A percentile compares a stretch with the other conserved stretches of the same genome.
These are phyloP conservation scores for Dermatemys mawii DNA, from an alignment of 2,113 vertebrate genomes.

Conservation along the genomic window DNA sequence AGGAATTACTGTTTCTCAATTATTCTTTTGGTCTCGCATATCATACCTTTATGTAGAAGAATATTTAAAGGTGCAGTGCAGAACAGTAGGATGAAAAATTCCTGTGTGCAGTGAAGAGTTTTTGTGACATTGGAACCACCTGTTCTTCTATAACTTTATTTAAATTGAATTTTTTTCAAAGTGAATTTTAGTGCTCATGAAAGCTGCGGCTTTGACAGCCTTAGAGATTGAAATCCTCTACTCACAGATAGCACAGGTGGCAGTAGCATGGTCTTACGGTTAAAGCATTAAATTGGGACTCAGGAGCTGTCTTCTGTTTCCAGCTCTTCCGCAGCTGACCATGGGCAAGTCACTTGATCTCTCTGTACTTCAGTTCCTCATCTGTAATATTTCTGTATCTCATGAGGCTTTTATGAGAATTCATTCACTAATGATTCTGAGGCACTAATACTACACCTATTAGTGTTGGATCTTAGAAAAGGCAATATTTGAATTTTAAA, in stretches of 20 bases:
- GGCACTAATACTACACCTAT: not conserved
- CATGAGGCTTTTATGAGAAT: not conserved
- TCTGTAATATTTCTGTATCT: not conserved
- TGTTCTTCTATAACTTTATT: slow-evolving; percentile 49
- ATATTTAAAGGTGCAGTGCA: slow-evolving; percentile 68
- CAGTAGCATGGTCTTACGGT: slow-evolving; percentile 15
- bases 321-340: slow-evolving; percentile 35
- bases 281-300: slow-evolving; percentile 44
- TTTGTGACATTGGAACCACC: slow-evolving; percentile 68
- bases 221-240: slow-evolving; percentile 53
- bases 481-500: not conserved
- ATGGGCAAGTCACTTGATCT: not conserved
- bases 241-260: slow-evolving; percentile 55
- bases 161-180: slow-evolving; percentile 60
- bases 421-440: not conserved
- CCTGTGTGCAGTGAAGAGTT: slow-evolving; percentile 65
- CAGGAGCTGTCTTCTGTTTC: slow-evolving; percentile 30
- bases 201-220: slow-evolving; percentile 59
- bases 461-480: not conserved
- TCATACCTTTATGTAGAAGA: slow-evolving; percentile 67
- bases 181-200: slow-evolving; percentile 48
- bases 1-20: slow-evolving; percentile 72
- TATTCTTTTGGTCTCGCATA: slow-evolving; percentile 72
- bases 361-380: not conserved
- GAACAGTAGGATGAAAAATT: slow-evolving; percentile 62